Conservation (phyloP, 2,797 vertebrate genomes). For the Karalla daura region DNA sequence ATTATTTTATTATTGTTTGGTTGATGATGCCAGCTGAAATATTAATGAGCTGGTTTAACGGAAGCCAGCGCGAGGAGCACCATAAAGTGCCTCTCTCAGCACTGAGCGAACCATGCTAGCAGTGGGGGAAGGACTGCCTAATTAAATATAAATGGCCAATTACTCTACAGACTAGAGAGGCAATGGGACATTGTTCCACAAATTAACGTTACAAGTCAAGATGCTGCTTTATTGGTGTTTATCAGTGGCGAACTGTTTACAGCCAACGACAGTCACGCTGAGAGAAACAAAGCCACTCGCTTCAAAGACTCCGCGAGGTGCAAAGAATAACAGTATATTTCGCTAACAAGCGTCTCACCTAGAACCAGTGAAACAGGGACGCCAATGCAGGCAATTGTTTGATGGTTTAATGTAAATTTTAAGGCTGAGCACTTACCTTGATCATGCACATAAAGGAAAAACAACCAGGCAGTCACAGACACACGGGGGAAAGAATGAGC, state of each 20-base stretch:
- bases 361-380: constrained; percentile 20
- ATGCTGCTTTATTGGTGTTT: constrained; percentile 73
- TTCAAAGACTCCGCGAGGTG: constrained; percentile 14
- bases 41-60: constrained; percentile 83
- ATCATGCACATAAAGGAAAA: constrained; percentile 56
- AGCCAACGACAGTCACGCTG: constrained; percentile 29
- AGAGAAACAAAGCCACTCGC: constrained; percentile 5
- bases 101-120: constrained; percentile 68
- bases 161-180: constrained; percentile 77
- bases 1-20: constrained; percentile 87
- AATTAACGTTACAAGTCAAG: constrained; percentile 75
- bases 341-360: constrained; percentile 33
- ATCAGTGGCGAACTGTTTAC: constrained; percentile 64
- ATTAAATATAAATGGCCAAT: constrained; percentile 88
- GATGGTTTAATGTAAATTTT: constrained; percentile 26
- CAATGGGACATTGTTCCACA: constrained; percentile 75
- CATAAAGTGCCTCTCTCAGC: constrained; percentile 83
- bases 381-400: not conserved
- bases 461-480: constrained; percentile 46
- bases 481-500: constrained; percentile 21
- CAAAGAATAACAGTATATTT: constrained; percentile 9
- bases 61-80: constrained; percentile 69
- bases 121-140: constrained; percentile 72
- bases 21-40: constrained; percentile 83
- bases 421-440: constrained; percentile 70